Evolutionary conservation across 2,113 vertebrate genomes (phyloP).

Genomic region (Odocoileus hemionus): DNA sequence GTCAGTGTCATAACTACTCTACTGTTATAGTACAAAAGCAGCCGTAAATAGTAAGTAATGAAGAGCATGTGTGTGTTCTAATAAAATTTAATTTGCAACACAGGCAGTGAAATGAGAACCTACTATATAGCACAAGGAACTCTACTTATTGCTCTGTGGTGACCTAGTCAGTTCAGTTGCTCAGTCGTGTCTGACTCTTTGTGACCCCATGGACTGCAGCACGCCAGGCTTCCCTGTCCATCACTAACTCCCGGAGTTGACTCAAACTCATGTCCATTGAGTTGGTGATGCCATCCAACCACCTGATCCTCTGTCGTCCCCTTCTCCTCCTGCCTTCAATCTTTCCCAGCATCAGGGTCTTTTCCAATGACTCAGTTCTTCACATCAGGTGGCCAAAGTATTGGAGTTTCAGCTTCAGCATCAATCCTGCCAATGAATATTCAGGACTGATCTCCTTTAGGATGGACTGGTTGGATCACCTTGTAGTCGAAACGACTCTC

Average conservation of each 20-base stretch:
- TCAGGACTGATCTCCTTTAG: not conserved
- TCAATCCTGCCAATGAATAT: not conserved
- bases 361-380: not conserved
- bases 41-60: not conserved
- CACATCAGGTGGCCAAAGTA: not conserved
- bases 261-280: not conserved
- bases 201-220: not conserved
- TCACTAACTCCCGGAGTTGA: not conserved
- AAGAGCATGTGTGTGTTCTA: not conserved
- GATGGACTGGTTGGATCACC: not conserved
- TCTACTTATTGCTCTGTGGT: not conserved
- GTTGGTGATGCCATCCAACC: not conserved
- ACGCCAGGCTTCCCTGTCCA: not conserved
- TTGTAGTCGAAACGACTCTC: not conserved
- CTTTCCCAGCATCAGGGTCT: not conserved
- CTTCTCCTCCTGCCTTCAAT: not conserved
- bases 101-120: not conserved
- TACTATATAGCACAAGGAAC: not conserved
- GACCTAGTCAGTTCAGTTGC: not conserved
- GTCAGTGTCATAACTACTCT: not conserved
- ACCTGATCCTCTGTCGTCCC: not conserved
- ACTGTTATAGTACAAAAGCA: not conserved
- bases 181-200: not conserved
- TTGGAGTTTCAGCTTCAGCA: not conserved
- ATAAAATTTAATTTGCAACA: not conserved